These are phyloP conservation scores for Henicopernis longicauda DNA, from an alignment of 2,113 vertebrate genomes.

Conservation along the genomic window DNA sequence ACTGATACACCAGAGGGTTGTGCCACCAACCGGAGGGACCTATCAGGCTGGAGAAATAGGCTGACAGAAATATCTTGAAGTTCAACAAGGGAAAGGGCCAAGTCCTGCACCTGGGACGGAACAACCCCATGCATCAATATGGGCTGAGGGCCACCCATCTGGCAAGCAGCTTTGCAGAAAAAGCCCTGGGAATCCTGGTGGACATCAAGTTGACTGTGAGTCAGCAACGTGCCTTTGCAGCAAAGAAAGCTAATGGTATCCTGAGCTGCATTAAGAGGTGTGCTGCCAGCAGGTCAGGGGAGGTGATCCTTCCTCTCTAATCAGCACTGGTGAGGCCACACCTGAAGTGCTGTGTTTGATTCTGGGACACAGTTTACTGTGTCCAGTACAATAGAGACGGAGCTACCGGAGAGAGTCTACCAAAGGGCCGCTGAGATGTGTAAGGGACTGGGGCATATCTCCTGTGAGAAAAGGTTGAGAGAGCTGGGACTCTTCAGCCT, in stretches of 20 bases:
- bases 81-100: neutral
- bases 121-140: neutral
- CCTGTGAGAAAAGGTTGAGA: neutral
- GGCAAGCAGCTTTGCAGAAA: neutral
- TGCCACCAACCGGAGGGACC: neutral
- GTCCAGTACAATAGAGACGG: neutral
- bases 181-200: neutral
- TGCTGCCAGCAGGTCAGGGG: neutral
- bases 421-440: neutral
- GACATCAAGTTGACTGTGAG: neutral
- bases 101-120: neutral
- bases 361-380: neutral
- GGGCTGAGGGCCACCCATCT: neutral
- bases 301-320: neutral
- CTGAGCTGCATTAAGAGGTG: neutral
- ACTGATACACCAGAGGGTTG: neutral
- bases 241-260: neutral
- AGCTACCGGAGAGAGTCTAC: neutral
- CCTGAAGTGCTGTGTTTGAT: neutral
- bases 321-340: neutral
- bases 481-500: neutral
- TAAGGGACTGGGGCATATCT: neutral
- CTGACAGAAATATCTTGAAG: neutral
- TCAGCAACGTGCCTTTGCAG: neutral
- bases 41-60: neutral